Evolutionary conservation across 2,888 invertebrate genomes (phyloP).

Genomic region (Tolmerus cingulatus): DNA sequence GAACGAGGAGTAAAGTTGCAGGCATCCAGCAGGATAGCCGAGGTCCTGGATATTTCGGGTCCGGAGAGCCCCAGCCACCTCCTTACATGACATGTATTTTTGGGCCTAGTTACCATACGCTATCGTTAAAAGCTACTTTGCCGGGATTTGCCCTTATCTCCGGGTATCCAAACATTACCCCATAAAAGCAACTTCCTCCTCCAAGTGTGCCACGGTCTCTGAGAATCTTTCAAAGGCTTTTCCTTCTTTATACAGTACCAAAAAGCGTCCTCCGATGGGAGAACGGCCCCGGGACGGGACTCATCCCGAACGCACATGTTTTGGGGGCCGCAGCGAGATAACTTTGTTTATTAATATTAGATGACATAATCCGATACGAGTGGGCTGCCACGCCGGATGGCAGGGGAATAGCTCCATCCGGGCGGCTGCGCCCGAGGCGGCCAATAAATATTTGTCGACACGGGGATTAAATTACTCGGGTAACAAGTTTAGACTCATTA

Average conservation of each 20-base stretch:
- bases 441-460: conserved; percentile 40
- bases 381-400: background rate
- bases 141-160: conserved; percentile 23
- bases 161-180: conserved; percentile 32
- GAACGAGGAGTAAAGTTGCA: background rate
- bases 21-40: background rate
- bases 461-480: conserved; percentile 37
- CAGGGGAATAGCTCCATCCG: background rate
- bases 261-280: background rate
- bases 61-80: background rate
- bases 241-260: background rate
- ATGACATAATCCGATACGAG: conserved; percentile 40
- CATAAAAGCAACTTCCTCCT: conserved; percentile 33
- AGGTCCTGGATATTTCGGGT: background rate
- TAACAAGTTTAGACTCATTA: conserved; percentile 42
- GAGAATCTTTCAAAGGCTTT: conserved; percentile 13
- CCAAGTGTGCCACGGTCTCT: background rate
- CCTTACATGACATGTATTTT: conserved; percentile 21
- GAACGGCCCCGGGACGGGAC: background rate
- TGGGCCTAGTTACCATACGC: conserved; percentile 36
- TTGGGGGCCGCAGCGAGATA: background rate
- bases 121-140: conserved; percentile 30
- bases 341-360: conserved; percentile 43
- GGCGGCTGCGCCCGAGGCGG: conserved; percentile 1
- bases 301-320: conserved; percentile 7